A percentile compares a stretch with the other conserved stretches of the same genome.
Evolutionary conservation across 2,113 vertebrate species (phyloP).

Genomic region (Charadrius vociferus): DNA sequence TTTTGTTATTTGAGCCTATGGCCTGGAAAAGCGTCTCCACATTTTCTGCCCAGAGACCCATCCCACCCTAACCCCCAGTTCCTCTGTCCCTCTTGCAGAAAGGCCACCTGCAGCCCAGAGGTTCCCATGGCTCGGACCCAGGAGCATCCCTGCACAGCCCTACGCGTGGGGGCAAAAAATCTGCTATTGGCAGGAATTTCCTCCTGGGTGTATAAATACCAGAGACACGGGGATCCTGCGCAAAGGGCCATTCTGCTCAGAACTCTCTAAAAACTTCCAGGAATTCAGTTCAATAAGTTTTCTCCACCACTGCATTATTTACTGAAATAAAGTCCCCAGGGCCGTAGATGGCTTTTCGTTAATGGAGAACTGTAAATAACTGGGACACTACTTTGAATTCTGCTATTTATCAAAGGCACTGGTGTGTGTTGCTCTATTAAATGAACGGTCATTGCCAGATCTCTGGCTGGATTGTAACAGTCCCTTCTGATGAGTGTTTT

Average conservation of each 20-base stretch:
- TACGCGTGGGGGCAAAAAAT: neutral
- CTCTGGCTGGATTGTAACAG: neutral
- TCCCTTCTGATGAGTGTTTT: conserved; percentile 24
- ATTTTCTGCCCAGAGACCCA: conserved; percentile 8
- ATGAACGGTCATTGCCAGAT: neutral
- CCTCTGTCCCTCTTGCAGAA: neutral
- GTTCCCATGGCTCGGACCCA: neutral
- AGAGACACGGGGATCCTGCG: neutral
- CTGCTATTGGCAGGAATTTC: neutral
- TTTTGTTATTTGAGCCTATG: conserved; percentile 31
- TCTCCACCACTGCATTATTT: neutral
- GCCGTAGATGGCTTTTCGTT: neutral
- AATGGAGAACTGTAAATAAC: neutral
- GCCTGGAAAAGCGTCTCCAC: conserved; percentile 1
- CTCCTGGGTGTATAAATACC: neutral
- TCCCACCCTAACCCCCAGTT: neutral
- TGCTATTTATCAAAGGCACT: neutral
- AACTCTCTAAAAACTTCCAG: neutral
- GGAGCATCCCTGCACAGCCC: neutral
- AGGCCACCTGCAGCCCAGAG: neutral
- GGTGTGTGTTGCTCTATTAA: neutral
- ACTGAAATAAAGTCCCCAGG: neutral
- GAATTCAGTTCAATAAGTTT: neutral
- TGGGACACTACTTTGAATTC: neutral
- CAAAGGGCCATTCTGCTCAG: neutral